Evolutionary conservation across 2,797 vertebrate genomes (phyloP).

Genomic region (Aldrovandia affinis): DNA sequence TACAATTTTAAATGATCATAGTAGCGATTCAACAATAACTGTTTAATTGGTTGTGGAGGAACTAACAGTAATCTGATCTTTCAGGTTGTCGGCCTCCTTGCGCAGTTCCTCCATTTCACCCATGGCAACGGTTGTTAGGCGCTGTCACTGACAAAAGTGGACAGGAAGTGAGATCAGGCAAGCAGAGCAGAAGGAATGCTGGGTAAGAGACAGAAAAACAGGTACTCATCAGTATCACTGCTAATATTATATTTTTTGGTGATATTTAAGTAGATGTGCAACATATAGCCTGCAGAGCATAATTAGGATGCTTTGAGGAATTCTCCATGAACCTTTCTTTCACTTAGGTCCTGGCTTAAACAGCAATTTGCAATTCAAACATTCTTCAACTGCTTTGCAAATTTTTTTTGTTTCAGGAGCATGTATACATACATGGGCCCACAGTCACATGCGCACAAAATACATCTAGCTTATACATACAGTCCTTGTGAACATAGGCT

Average conservation of each 20-base stretch:
- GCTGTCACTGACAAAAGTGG: constrained; percentile 56
- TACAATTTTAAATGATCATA: background rate
- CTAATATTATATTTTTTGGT: constrained; percentile 16
- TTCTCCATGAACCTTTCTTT: constrained; percentile 35
- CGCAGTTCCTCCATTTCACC: constrained; percentile 94
- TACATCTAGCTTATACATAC: background rate
- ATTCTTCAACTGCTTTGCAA: constrained; percentile 74
- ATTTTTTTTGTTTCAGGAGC: constrained; percentile 44
- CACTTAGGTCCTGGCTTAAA: constrained; percentile 49
- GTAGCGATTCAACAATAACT: background rate
- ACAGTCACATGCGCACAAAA: constrained; percentile 40
- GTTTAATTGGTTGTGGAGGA: background rate
- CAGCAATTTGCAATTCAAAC: constrained; percentile 81
- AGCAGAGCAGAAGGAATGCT: constrained; percentile 51
- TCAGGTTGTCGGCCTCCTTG: constrained; percentile 92
- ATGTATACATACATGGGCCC: constrained; percentile 35
- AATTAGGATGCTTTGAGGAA: background rate
- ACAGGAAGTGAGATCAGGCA: constrained; percentile 57
- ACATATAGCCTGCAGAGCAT: background rate
- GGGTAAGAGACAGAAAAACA: constrained; percentile 24
- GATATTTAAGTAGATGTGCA: constrained; percentile 16
- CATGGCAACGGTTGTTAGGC: constrained; percentile 75
- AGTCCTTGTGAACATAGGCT: background rate
- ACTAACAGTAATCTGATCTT: constrained; percentile 94
- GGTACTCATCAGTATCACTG: background rate